Conservation (phyloP, 2,797 vertebrate genomes). For the Lagorchestes hirsutus region DNA sequence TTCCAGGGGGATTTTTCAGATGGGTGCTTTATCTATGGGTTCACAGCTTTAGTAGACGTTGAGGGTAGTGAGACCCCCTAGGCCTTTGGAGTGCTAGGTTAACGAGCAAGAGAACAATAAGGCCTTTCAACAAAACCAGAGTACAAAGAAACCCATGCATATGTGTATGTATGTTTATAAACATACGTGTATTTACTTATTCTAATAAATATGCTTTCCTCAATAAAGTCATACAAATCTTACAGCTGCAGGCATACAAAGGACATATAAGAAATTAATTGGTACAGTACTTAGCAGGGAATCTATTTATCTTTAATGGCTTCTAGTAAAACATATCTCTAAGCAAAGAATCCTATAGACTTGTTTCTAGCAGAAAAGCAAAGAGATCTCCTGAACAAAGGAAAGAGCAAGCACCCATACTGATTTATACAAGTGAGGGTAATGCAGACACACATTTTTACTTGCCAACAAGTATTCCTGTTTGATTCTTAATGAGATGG, state of each 20-base stretch:
- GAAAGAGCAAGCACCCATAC: neutral
- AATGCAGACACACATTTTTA: neutral
- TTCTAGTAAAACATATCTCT: neutral
- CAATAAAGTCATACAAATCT: neutral
- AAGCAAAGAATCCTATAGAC: neutral
- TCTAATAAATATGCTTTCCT: neutral
- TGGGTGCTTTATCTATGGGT: neutral
- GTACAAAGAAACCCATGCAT: neutral
- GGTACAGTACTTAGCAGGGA: neutral
- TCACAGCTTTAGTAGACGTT: neutral
- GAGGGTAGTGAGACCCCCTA: neutral
- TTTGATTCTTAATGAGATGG: neutral
- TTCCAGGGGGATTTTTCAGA: neutral
- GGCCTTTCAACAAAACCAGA: neutral
- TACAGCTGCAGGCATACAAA: neutral
- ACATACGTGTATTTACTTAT: neutral
- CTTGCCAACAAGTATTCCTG: neutral
- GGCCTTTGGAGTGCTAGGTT: neutral
- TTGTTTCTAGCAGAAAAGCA: neutral
- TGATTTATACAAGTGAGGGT: neutral
- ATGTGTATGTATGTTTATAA: neutral
- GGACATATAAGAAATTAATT: neutral
- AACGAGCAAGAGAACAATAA: neutral
- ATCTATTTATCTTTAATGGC: neutral
- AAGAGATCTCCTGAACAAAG: neutral